Evolutionary conservation across 1,140 invertebrate species (phyloP), one percentile per base, ranked within the genome.

Genomic region (Drosophila ananassae): DNA sequence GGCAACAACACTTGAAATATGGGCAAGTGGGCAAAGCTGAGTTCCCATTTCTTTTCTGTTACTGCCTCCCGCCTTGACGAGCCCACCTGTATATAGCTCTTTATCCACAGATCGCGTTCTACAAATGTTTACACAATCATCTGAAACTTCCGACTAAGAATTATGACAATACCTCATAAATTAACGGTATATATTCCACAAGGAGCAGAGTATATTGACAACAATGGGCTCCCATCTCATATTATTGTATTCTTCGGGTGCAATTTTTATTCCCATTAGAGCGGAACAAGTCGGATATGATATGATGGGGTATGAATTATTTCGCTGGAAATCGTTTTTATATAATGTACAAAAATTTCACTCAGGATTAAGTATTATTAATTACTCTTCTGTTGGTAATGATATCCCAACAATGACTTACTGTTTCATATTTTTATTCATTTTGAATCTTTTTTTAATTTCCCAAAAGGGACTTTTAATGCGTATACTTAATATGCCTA

Each of bases 21-120:
- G 80, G 71, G 80, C 64, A 83, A 79, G 64, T 83, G 72, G 80
- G 76, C 62, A 85, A 77, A n/a, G 51, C 60, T 25, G 13, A 46
- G 63, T 32, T 17, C 55, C 6, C 30, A 32, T 68, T 68, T 55
- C n/a, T 39, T 48, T 13, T 32, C 1, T n/a, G 13, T 17, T 67
- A 46, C 41, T 53, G 32, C 46, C 47, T 52, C 32, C 47, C 13
- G 22, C 37, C 8, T 10, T 41, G 80, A 72, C 80, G 67, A 77
- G 80, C 80, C 80, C 73, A 64, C 77, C 67, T 62, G 60, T 34
- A 53, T 50, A 28, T 22, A 56, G 51, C 39, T 32, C 59, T 75
- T 76, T 78, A 82, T 82, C 48, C 66, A 32, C 9, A 24, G 22
- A 41, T 50, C 34, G 59, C 73, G 61, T 57, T 84, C 50, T 73